Base-by-base conservation (phyloP, 92 coral and sea anemone genomes). In the Scolanthus callimorphus region DNA sequence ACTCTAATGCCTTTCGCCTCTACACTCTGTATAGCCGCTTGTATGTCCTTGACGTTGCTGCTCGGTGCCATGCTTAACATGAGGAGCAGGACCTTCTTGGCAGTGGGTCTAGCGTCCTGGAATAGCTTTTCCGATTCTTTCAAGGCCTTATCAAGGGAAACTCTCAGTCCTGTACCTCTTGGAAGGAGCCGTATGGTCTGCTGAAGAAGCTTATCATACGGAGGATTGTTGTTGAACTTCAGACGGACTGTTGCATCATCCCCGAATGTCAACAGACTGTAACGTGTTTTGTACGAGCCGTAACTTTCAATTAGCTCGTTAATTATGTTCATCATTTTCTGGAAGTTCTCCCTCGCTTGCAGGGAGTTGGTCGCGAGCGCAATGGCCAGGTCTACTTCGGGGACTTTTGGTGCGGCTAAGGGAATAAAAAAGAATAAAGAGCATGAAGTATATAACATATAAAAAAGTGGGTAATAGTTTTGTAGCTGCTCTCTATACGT, bases 51-150 rank as follows among this genome's bases (percentile, higher is more conserved):
- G 20, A 55, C 29, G n/a, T 37, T 22, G 31, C 83, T 86, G 24
- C 73, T 81, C 11, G 94, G 85, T 54, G 59, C 76, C 34, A 75
- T 81, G 71, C 86, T 95, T 27, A 89, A 62, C 11, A 91, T 62
- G 2, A 91, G 82, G 25, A 86, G 91, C 25, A 91, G 67, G 8
- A 91, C 61, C 65, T 79, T 86, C 26, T 60, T 84, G 45, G 97
- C 85, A 41, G 69, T 71, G 37, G 82, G 76, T 22, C 91, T 60
- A 0, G 47, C 81, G 37, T 72, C 41, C 3, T 63, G 61, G 44
- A 84, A 68, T 23, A 79, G 70, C 20, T 59, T 60, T 51, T 59
- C 66, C 11, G 91, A 83, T 44, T 44, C 68, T 29, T 25, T 65
- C 27, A 63, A 67, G 34, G 96, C 89, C 69, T 71, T 43, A 3